Base-by-base conservation (phyloP, 1,140 invertebrate genomes). In the Trigoniulus corallinus region DNA sequence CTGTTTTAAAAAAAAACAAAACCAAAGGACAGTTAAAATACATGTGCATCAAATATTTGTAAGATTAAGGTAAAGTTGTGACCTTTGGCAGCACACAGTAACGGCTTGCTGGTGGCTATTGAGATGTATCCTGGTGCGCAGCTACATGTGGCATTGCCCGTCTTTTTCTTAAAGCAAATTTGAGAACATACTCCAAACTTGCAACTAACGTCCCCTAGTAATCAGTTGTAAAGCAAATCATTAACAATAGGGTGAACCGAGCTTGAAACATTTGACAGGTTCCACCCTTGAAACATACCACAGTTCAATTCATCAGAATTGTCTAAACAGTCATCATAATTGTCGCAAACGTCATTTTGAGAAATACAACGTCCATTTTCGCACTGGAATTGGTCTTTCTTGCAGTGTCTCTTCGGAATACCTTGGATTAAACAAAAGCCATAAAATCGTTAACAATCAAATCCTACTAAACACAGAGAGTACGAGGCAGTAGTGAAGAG, bases 141-240 rank as follows among this genome's bases (percentile, higher is more conserved):
- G 56, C 72, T 71, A 63, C 82, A 86, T 13, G 74, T 72, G 58
- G 61, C 62, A 72, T 74, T 54, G 56, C 64, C 48, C 64, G 64
- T 75, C 48, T 65, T 81, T 58, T 80, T 79, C 45, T 75, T 74
- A 24, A 78, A 66, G 60, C 84, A 88, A 10, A 78, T 69, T 58
- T 88, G 84, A 26, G 82, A 80, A 60, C 84, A 88, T 27, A 72
- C 67, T 21, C 76, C 75, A 68, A 81, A 83, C 51, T 69, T 66
- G 63, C 80, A 83, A 15, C 66, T 57, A 20, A 12, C 53, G 49
- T 56, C 63, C 61, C 48, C 51, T 58, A 48, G 44, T n/a, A 22
- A 24, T n/a, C n/a, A n/a, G n/a, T n/a, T n/a, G n/a, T n/a, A n/a
- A n/a, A n/a, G n/a, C n/a, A n/a, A n/a, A n/a, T n/a, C n/a, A n/a